Evolutionary conservation across 2,888 invertebrate genomes (phyloP).

Genomic region (Hypsopygia costalis): DNA sequence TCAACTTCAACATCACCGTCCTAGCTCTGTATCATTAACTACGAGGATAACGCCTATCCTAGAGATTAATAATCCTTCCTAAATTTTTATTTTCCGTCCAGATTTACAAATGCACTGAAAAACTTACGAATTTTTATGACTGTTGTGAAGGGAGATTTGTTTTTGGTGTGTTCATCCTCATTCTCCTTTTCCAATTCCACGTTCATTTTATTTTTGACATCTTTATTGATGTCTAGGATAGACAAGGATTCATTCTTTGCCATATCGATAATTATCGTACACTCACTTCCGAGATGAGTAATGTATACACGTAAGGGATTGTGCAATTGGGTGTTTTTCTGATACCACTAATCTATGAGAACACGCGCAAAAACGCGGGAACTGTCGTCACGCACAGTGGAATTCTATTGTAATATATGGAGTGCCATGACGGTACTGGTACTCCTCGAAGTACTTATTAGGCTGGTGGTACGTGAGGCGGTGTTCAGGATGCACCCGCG

Average conservation of each 20-base stretch:
- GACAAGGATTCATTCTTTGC: constrained; percentile 59
- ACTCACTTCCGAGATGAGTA: background rate
- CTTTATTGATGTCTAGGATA: constrained; percentile 58
- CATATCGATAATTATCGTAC: constrained; percentile 27
- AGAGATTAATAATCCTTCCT: too few species aligned
- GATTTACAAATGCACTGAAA: background rate
- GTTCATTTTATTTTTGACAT: constrained; percentile 44
- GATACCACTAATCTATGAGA: constrained; percentile 3
- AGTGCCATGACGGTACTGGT: constrained; percentile 13
- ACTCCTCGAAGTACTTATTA: constrained; percentile 11
- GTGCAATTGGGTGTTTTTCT: background rate
- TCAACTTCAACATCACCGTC: too few species aligned
- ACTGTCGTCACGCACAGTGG: constrained; percentile 20
- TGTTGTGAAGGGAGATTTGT: constrained; percentile 42
- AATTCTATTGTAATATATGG: constrained; percentile 17
- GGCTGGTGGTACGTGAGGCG: constrained; percentile 6
- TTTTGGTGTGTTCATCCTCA: constrained; percentile 36
- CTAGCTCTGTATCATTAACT: too few species aligned
- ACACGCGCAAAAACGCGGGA: constrained; percentile 29
- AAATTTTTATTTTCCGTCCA: too few species aligned
- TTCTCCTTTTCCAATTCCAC: constrained; percentile 24
- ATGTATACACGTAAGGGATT: constrained; percentile 1
- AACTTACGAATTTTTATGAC: constrained; percentile 68
- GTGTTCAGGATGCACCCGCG: background rate
- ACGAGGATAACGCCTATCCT: too few species aligned